Conservation (phyloP, 1,140 invertebrate species). For the Rhysida immarginata region DNA sequence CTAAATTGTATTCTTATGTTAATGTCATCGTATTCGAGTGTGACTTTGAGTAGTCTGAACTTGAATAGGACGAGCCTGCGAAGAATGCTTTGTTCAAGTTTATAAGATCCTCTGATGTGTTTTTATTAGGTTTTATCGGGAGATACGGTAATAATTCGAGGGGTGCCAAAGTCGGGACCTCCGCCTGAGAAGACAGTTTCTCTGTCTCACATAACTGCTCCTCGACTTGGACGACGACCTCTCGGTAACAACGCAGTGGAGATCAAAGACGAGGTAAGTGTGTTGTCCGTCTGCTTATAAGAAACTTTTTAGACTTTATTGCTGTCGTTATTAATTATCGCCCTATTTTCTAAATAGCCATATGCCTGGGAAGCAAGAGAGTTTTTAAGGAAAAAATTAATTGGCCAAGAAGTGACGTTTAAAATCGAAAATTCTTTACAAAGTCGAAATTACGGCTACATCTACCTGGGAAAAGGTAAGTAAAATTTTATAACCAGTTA, state of each 20-base stretch:
- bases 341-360: slow-evolving; percentile 36
- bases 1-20: too few relatives aligned
- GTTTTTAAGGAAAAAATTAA: slow-evolving; percentile 76
- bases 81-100: too few relatives aligned
- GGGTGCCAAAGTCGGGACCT: slow-evolving; percentile 55
- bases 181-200: slow-evolving; percentile 80
- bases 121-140: slow-evolving; percentile 81
- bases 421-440: slow-evolving; percentile 32
- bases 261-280: slow-evolving; percentile 56
- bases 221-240: slow-evolving; percentile 65
- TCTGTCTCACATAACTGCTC: slow-evolving; percentile 78
- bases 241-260: slow-evolving; percentile 37
- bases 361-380: slow-evolving; percentile 94
- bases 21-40: too few relatives aligned
- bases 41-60: too few relatives aligned
- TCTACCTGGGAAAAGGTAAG: slow-evolving; percentile 70
- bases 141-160: slow-evolving; percentile 74
- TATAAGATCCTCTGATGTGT: too few relatives aligned
- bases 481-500: too few relatives aligned
- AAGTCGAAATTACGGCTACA: slow-evolving; percentile 68
- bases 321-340: neutral
- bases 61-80: too few relatives aligned
- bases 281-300: neutral
- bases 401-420: slow-evolving; percentile 78
- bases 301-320: slow-evolving; percentile 9